phyloP scores from a whole-genome alignment of 2,113 vertebrate species.

The Pterophyllum scalare region DNA sequence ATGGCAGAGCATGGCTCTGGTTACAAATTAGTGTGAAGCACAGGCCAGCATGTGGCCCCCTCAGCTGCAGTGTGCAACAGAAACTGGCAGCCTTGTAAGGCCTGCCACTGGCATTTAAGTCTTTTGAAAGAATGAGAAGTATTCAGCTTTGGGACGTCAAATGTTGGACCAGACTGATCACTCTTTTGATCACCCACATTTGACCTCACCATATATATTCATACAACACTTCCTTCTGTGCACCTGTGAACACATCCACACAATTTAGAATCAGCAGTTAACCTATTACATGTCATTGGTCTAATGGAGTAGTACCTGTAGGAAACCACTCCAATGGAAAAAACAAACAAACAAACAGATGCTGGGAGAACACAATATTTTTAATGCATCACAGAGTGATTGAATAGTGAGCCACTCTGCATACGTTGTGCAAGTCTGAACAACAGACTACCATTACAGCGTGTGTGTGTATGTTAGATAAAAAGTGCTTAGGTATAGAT shows the following conservation, averaged over 20 bases:
- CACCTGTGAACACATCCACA: not conserved
- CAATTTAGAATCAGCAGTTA: not conserved
- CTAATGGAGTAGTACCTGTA: not conserved
- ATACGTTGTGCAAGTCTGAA: not conserved
- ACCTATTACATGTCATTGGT: not conserved
- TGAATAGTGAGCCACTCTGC: not conserved
- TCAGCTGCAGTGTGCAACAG: not conserved
- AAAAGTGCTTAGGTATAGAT: not conserved
- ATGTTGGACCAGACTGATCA: constrained; percentile 9
- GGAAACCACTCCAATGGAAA: not conserved
- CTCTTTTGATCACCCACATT: not conserved
- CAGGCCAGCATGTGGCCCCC: not conserved
- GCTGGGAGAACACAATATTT: not conserved
- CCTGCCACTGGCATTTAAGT: constrained; percentile 7
- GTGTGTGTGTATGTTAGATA: not conserved
- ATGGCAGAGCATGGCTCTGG: not conserved
- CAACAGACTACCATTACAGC: not conserved
- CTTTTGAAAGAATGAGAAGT: not conserved
- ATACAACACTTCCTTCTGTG: not conserved
- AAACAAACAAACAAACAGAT: too few relatives aligned
- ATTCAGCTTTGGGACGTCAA: constrained; percentile 1
- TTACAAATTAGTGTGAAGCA: constrained; percentile 3
- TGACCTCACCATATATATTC: not conserved
- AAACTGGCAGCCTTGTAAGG: not conserved
- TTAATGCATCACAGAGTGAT: not conserved